Evolutionary conservation across 2,888 invertebrate genomes (phyloP).

Genomic region (Diabrotica balteata): DNA sequence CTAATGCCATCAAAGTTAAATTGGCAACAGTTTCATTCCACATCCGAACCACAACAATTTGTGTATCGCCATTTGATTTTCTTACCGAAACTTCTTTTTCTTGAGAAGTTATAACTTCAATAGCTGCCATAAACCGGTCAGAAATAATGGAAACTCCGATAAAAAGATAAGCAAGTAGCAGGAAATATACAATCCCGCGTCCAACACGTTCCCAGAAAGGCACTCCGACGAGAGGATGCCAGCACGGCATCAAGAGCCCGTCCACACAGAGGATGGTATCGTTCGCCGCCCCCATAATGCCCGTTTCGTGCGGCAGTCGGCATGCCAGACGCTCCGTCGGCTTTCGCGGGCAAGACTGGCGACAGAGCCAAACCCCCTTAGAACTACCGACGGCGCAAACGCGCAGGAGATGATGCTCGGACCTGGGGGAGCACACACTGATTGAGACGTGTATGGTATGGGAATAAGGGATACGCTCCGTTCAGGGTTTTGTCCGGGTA

Average conservation of each 20-base stretch:
- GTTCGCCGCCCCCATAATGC: constrained; percentile 35
- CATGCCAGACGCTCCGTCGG: constrained; percentile 20
- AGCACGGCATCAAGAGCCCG: constrained; percentile 87
- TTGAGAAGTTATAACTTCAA: constrained; percentile 95
- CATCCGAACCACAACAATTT: constrained; percentile 90
- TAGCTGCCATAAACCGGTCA: constrained; percentile 99
- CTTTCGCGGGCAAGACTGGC: constrained; percentile 26
- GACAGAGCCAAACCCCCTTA: constrained; percentile 46
- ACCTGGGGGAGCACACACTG: constrained; percentile 14
- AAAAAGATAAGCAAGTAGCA: constrained; percentile 90
- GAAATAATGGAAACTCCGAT: constrained; percentile 99
- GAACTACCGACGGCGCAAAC: constrained; percentile 42
- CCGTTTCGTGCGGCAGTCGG: constrained; percentile 20
- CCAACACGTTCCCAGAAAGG: constrained; percentile 78
- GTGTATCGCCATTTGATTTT: constrained; percentile 84
- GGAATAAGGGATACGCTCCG: background rate
- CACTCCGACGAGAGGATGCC: constrained; percentile 84
- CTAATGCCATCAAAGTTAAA: constrained; percentile 97
- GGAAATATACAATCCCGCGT: constrained; percentile 90
- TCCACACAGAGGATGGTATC: constrained; percentile 69
- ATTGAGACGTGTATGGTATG: constrained; percentile 15
- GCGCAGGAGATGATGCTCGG: constrained; percentile 31
- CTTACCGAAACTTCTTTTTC: constrained; percentile 94
- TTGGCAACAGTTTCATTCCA: constrained; percentile 99
- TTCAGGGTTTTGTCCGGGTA: constrained; percentile 2